Evolutionary conservation across 1,140 invertebrate species (phyloP), one percentile per base, ranked within the genome.

Genomic region (Chironomus striatipennis): DNA sequence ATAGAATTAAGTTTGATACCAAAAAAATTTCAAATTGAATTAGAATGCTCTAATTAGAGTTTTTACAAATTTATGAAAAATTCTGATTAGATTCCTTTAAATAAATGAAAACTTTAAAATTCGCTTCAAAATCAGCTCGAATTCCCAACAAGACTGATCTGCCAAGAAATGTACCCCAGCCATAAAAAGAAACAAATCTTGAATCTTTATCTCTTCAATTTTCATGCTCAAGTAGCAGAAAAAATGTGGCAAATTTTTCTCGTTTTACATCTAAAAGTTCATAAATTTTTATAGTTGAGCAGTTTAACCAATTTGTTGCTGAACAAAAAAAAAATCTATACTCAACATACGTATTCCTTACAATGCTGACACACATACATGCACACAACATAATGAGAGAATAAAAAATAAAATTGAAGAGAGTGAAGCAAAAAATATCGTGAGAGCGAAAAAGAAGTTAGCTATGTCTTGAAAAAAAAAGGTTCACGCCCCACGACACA

Each of bases 241-340:
- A 34, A 34, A 34, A 34, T 34, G 47, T 57, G 8, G n/a, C 4
- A n/a, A 12, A n/a, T 57, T 15, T 12, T n/a, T 57, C 47, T 57
- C 47, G 12, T n/a, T 57, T 57, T 15, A n/a, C 47, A 57, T 57
- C 47, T n/a, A n/a, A 5, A 57, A 57, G 12, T 57, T 57, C 47
- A 57, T 57, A n/a, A 34, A 34, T n/a, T 57, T 57, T 15, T 15
- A 12, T n/a, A 5, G 47, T n/a, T 57, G n/a, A n/a, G 47, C 12
- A 12, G n/a, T 57, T 57, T 57, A 57, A 57, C 47, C 47, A n/a
- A 57, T 57, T 57, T 57, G 47, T 57, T 57, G 47, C 47, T 57
- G 12, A n/a, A 57, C 9, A n/a, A 57, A 57, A 57, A 57, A 10
- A 57, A 12, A 57, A 5, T 57, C n/a, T 57, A 15, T 47, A 47